Percentiles rank a stretch among this genome's conserved stretches.
These are phyloP conservation scores for Amphipoea lucens DNA, from an alignment of 2,888 invertebrate genomes.

Conservation along the genomic window DNA sequence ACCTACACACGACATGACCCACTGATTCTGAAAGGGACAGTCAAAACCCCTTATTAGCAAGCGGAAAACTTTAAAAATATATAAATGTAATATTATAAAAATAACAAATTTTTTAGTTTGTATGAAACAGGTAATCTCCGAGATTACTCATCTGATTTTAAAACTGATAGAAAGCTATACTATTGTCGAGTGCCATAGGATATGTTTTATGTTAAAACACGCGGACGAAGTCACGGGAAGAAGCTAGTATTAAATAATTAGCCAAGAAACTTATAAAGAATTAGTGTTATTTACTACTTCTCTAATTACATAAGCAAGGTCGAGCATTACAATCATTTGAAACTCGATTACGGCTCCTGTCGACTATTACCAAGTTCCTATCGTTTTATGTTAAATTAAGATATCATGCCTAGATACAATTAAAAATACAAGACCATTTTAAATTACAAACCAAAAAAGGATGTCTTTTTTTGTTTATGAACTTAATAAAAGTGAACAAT, in stretches of 20 bases:
- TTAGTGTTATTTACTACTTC: constrained; percentile 12
- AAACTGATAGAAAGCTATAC: too few species aligned
- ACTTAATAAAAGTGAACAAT: background rate
- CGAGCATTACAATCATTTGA: constrained; percentile 28
- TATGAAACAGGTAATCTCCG: too few species aligned
- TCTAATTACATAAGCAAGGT: constrained; percentile 52
- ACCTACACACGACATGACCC: too few species aligned
- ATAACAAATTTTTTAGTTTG: too few species aligned
- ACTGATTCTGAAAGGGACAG: too few species aligned
- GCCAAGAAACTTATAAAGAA: constrained; percentile 7
- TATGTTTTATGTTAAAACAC: too few species aligned
- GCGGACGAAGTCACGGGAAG: too few species aligned
- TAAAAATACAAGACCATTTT: constrained; percentile 10
- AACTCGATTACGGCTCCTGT: constrained; percentile 25
- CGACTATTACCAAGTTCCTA: constrained; percentile 35
- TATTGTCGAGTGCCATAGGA: too few species aligned
- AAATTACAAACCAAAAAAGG: constrained; percentile 2
- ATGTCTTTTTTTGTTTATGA: background rate
- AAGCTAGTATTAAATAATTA: background rate
- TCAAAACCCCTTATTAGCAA: too few species aligned
- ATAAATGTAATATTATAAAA: too few species aligned
- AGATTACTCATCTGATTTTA: too few species aligned
- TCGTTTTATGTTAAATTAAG: constrained; percentile 24
- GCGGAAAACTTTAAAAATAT: too few species aligned
- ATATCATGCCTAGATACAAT: constrained; percentile 24